These are phyloP conservation scores for Teleogryllus occipitalis DNA, from an alignment of 1,140 invertebrate genomes.

Conservation along the genomic window DNA sequence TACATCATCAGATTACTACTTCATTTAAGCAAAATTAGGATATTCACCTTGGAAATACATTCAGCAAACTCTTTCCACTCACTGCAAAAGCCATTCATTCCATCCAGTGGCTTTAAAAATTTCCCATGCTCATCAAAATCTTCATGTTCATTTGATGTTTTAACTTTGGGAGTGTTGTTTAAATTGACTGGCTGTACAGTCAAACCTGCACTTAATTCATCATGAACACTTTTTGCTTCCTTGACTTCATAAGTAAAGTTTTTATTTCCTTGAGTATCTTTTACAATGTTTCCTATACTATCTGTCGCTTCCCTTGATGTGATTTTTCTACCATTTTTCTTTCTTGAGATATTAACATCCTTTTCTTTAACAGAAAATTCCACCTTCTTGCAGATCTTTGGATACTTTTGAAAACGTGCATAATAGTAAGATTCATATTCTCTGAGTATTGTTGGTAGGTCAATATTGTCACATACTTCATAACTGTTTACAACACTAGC, in stretches of 20 bases:
- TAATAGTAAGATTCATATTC: constrained; percentile 84
- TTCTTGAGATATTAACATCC: not conserved
- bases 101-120: constrained; percentile 35
- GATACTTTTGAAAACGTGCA: constrained; percentile 76
- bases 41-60: constrained; percentile 37
- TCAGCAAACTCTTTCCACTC: constrained; percentile 47
- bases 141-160: not conserved
- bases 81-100: constrained; percentile 36
- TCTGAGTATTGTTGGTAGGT: constrained; percentile 75
- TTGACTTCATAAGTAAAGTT: not conserved
- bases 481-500: constrained; percentile 58
- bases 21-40: not conserved
- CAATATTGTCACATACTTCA: constrained; percentile 83
- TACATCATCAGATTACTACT: not conserved
- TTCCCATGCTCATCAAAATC: constrained; percentile 23
- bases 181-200: not conserved
- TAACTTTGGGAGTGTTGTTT: not conserved
- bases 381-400: constrained; percentile 59
- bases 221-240: not conserved
- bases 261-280: not conserved
- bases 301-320: not conserved
- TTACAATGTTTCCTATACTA: constrained; percentile 1
- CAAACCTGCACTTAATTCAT: not conserved
- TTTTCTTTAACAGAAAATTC: constrained; percentile 25
- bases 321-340: not conserved